phyloP scores from a whole-genome alignment of 64 coral and sea anemone species.

The Actinia tenebrosa region DNA sequence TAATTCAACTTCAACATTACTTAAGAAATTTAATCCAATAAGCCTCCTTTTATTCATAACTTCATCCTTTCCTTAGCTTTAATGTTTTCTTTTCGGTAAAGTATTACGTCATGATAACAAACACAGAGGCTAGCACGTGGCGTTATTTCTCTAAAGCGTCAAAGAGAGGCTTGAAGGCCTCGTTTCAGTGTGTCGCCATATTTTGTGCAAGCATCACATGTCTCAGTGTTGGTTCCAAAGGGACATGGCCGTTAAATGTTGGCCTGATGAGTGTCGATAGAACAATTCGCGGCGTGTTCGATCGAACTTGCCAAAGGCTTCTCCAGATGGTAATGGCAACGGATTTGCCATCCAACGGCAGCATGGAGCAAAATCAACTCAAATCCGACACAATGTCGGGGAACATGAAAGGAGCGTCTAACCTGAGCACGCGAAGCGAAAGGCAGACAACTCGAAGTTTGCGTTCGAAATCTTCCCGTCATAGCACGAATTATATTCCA shows the following conservation, averaged over 20 bases:
- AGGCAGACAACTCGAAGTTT: slow-evolving; percentile 66
- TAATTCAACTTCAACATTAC: too few species aligned
- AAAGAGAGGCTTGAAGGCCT: slow-evolving; percentile 26
- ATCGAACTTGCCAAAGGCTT: slow-evolving; percentile 71
- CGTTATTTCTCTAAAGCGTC: background rate
- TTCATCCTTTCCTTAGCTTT: background rate
- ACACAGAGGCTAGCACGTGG: background rate
- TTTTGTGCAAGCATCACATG: slow-evolving; percentile 50
- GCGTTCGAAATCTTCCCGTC: slow-evolving; percentile 71
- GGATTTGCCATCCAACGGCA: slow-evolving; percentile 46
- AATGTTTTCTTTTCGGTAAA: background rate
- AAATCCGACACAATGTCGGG: slow-evolving; percentile 54
- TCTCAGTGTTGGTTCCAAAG: slow-evolving; percentile 22
- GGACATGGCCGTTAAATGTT: slow-evolving; percentile 37
- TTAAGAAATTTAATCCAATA: too few species aligned
- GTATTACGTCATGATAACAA: background rate
- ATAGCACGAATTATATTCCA: slow-evolving; percentile 44
- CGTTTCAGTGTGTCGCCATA: slow-evolving; percentile 19
- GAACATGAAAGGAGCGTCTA: slow-evolving; percentile 53
- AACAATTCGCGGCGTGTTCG: slow-evolving; percentile 71
- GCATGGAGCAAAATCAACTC: slow-evolving; percentile 60
- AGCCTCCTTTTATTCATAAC: too few species aligned
- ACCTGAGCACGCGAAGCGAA: slow-evolving; percentile 66
- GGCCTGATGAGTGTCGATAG: slow-evolving; percentile 46
- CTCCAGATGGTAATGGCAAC: slow-evolving; percentile 84